phyloP scores from a whole-genome alignment of 2,113 vertebrate species.

The Aviceda subcristata region DNA sequence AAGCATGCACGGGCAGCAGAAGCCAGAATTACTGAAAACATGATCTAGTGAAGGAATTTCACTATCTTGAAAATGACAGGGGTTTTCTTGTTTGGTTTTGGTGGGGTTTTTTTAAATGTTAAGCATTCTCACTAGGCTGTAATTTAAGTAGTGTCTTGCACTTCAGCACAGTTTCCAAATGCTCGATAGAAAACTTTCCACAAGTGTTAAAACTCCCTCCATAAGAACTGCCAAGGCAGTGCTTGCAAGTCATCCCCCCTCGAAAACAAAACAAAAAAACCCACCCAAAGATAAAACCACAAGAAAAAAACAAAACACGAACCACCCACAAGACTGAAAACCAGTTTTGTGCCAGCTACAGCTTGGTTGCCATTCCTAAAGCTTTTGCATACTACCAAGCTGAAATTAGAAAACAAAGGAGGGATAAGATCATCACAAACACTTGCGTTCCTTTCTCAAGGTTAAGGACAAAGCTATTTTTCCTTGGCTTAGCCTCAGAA shows the following conservation, averaged over 20 bases:
- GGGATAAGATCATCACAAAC: background rate
- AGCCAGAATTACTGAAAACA: background rate
- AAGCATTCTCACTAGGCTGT: background rate
- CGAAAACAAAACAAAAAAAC: background rate
- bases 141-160: background rate
- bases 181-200: background rate
- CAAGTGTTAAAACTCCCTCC: background rate
- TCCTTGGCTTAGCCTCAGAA: background rate
- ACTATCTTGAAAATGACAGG: background rate
- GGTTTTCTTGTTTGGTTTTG: background rate
- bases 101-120: background rate
- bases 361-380: background rate
- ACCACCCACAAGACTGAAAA: background rate
- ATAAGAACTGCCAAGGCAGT: background rate
- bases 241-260: background rate
- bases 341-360: background rate
- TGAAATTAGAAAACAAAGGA: background rate
- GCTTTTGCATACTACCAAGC: background rate
- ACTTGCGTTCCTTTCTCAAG: slow-evolving; percentile 7
- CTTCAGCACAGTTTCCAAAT: background rate
- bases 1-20: background rate
- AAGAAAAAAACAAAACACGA: too few relatives aligned
- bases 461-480: background rate
- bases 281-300: background rate
- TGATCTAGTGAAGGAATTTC: background rate